Evolutionary conservation across 2,113 vertebrate genomes (phyloP).

Genomic region (Ornithorhynchus anatinus): DNA sequence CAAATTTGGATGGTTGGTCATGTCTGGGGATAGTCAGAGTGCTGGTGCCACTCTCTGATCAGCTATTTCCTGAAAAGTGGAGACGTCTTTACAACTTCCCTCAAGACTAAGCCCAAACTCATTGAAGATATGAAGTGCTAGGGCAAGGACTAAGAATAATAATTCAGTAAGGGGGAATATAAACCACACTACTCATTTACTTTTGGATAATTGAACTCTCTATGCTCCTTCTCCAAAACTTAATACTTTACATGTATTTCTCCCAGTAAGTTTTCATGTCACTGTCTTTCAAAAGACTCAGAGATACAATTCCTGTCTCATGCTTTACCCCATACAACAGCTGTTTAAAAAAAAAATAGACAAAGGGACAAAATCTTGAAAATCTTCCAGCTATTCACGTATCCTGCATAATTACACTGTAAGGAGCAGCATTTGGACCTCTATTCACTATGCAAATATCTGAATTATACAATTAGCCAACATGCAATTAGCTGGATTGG

Average conservation of each 20-base stretch:
- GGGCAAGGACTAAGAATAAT: too few species aligned
- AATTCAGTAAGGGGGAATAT: too few species aligned
- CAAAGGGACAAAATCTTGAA: conserved; percentile 45
- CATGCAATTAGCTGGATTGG: not conserved
- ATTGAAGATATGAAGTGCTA: too few species aligned
- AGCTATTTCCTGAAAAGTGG: too few species aligned
- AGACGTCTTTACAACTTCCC: too few species aligned
- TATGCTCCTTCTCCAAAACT: conserved; percentile 42
- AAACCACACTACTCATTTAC: too few species aligned
- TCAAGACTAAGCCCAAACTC: too few species aligned
- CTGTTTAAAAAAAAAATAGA: conserved; percentile 43
- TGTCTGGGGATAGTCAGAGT: too few species aligned
- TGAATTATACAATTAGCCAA: not conserved
- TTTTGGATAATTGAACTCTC: conserved; percentile 8
- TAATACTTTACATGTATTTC: conserved; percentile 38
- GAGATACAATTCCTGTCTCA: conserved; percentile 38
- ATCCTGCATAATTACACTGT: conserved; percentile 17
- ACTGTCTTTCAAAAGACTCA: not conserved
- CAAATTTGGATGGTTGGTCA: too few species aligned
- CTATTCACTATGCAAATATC: not conserved
- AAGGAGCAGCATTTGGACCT: not conserved
- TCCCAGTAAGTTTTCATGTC: conserved; percentile 5
- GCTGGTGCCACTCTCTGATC: too few species aligned
- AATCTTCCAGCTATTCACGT: conserved; percentile 35
- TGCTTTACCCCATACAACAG: conserved; percentile 47